Percentiles rank a stretch among this genome's conserved stretches.
Conservation (phyloP, 2,888 invertebrate species). For the Rosalia funebris region DNA sequence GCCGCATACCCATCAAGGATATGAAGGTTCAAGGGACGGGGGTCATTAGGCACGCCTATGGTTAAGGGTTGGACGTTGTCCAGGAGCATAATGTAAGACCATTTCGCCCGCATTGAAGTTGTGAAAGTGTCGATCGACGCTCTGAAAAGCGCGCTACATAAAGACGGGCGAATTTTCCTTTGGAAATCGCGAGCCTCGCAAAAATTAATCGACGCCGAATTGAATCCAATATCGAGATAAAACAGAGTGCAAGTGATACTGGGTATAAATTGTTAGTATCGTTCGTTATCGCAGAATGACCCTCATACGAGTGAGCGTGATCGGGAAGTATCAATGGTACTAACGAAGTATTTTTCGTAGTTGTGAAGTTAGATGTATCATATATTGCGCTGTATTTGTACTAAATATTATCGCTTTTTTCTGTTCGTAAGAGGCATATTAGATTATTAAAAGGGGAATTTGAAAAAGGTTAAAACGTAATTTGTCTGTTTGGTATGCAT, state of each 20-base stretch:
- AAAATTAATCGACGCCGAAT: not conserved
- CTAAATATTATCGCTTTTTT: not conserved
- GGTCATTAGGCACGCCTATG: constrained; percentile 46
- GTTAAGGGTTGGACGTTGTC: constrained; percentile 48
- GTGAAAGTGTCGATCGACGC: constrained; percentile 46
- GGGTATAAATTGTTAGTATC: constrained; percentile 3
- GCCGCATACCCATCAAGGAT: constrained; percentile 1
- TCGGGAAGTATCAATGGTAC: constrained; percentile 56
- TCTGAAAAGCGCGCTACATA: constrained; percentile 32
- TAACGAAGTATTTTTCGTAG: constrained; percentile 8
- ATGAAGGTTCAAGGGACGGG: not conserved
- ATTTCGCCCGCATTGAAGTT: constrained; percentile 53
- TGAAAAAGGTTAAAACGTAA: not conserved
- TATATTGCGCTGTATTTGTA: not conserved
- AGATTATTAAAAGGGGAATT: not conserved
- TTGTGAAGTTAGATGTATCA: constrained; percentile 3
- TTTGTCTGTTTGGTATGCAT: too few relatives aligned
- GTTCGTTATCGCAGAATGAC: constrained; percentile 45
- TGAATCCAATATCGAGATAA: not conserved
- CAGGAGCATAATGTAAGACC: constrained; percentile 49
- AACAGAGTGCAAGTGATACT: constrained; percentile 16
- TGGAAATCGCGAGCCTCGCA: not conserved
- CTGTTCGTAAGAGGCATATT: not conserved
- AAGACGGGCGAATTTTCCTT: constrained; percentile 9
- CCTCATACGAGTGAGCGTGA: constrained; percentile 52